These are phyloP conservation scores for Cossypha caffra DNA, from an alignment of 2,797 vertebrate species.

Conservation along the genomic window DNA sequence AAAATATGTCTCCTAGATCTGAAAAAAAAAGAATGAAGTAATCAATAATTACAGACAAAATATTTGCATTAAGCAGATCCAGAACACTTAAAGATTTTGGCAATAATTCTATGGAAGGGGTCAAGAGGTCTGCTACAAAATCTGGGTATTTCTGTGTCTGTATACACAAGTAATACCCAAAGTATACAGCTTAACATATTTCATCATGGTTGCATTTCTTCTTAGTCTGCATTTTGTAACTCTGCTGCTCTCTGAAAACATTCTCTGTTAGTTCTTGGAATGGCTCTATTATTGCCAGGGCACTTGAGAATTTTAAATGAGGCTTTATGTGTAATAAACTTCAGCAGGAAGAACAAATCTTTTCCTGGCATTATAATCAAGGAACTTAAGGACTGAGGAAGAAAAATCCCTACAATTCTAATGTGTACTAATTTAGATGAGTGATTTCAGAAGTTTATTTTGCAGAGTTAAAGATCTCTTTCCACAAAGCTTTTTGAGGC, in stretches of 20 bases:
- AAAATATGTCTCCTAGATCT: not conserved
- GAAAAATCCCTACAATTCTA: not conserved
- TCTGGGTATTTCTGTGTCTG: not conserved
- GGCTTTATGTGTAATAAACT: not conserved
- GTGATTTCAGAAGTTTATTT: not conserved
- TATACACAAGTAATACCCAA: not conserved
- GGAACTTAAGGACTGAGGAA: not conserved
- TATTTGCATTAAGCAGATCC: not conserved
- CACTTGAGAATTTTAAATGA: not conserved
- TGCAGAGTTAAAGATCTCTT: not conserved
- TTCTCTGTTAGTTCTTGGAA: not conserved
- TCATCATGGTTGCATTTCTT: not conserved
- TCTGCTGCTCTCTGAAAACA: not conserved
- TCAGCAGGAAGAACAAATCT: not conserved
- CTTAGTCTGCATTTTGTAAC: not conserved
- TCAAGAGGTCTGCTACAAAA: not conserved
- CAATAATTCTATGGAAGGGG: not conserved
- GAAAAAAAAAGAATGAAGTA: not conserved
- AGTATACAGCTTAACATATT: not conserved
- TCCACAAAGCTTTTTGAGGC: not conserved
- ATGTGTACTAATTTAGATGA: not conserved
- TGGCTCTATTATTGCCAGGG: not conserved
- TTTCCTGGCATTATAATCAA: not conserved
- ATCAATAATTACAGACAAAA: not conserved
- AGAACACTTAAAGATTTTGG: not conserved